Evolutionary conservation across 2,888 invertebrate species (phyloP).

Genomic region (Epinotia bilunana): DNA sequence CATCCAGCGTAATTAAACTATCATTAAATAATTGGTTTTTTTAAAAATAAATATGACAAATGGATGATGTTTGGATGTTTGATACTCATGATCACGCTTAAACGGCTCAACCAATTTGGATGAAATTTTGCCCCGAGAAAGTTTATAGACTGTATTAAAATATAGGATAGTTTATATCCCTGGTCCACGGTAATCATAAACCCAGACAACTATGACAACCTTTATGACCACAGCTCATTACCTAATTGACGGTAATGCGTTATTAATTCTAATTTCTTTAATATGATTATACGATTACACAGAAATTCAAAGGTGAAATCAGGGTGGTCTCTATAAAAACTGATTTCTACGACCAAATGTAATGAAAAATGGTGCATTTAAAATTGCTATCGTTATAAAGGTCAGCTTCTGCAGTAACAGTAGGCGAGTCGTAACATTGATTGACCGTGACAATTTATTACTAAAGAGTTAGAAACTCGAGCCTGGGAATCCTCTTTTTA

Average conservation of each 20-base stretch:
- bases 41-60: no score
- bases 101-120: no score
- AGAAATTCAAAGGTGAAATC: slow-evolving; percentile 49
- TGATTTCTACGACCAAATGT: slow-evolving; percentile 53
- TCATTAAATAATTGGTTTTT: no score
- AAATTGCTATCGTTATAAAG: slow-evolving; percentile 66
- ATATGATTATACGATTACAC: slow-evolving; percentile 50
- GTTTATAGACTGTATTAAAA: no score
- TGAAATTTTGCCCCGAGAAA: no score
- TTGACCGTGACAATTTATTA: slow-evolving; percentile 74
- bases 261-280: slow-evolving; percentile 70
- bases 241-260: slow-evolving; percentile 68
- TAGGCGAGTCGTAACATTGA: slow-evolving; percentile 66
- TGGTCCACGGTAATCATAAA: neutral
- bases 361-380: slow-evolving; percentile 62
- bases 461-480: slow-evolving; percentile 47
- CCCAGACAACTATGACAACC: slow-evolving; percentile 49
- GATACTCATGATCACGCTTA: no score
- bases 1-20: no score
- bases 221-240: slow-evolving; percentile 61
- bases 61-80: no score
- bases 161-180: no score
- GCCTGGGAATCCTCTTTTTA: slow-evolving; percentile 28
- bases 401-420: slow-evolving; percentile 66
- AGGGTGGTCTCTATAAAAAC: slow-evolving; percentile 69